phyloP scores from a whole-genome alignment of 2,888 invertebrate genomes.

The Leptinotarsa peninsularis region DNA sequence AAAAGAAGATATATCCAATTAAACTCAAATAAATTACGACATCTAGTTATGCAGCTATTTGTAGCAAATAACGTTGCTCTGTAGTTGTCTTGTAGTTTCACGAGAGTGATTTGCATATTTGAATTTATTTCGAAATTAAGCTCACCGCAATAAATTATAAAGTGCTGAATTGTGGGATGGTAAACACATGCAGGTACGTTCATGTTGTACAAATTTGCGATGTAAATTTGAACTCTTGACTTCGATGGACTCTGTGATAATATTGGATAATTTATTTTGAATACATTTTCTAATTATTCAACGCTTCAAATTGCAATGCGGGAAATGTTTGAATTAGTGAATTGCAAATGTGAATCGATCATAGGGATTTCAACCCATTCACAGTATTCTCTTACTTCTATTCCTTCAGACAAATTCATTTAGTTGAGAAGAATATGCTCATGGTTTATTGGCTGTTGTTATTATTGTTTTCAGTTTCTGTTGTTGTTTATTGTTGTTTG shows the following conservation, averaged over 20 bases:
- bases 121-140: slow-evolving; percentile 36
- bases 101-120: slow-evolving; percentile 32
- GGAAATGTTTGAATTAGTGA: no score
- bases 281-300: slow-evolving; percentile 2
- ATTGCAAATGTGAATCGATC: not conserved
- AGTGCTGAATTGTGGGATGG: slow-evolving; percentile 36
- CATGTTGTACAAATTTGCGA: slow-evolving; percentile 35
- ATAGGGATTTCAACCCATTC: not conserved
- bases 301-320: not conserved
- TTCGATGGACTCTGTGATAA: slow-evolving; percentile 29
- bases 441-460: no score
- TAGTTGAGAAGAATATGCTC: no score
- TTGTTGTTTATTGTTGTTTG: no score
- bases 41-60: not conserved
- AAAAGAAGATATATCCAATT: not conserved
- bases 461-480: no score
- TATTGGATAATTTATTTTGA: slow-evolving; percentile 25
- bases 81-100: slow-evolving; percentile 25
- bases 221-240: slow-evolving; percentile 37
- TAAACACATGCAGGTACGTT: slow-evolving; percentile 34
- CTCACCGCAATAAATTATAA: slow-evolving; percentile 38
- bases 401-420: no score
- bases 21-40: not conserved
- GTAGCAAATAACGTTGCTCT: slow-evolving; percentile 12
- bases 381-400: no score